Base-by-base conservation (phyloP, 53 echinoderm and acorn worm species). In the Luidia sarsii region DNA sequence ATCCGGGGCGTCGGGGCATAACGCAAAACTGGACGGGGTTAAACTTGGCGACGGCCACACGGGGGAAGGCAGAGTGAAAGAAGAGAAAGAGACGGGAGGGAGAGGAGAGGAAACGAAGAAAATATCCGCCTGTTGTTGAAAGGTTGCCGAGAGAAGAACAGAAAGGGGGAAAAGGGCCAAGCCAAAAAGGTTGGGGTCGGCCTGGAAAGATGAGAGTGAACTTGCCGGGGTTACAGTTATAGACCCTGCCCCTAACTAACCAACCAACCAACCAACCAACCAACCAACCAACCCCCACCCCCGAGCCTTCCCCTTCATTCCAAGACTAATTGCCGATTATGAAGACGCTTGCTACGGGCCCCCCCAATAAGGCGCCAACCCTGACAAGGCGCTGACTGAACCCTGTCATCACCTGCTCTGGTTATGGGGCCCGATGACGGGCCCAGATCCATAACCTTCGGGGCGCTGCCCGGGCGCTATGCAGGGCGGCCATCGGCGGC, bases 291-390 rank as follows among this genome's bases (percentile, higher is more conserved):
- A 35, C 39, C 37, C 30, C 23, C 61, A 32, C 75, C 75, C 72
- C 36, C 36, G 7, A n/a, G 32, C 67, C 45, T 39, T 57, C 65
- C 41, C 38, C 27, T 35, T 67, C 67, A 75, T 75, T 75, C 75
- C 75, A 60, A 29, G 75, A 61, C 75, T 75, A 75, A 75, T 75
- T 75, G 75, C 75, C 75, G 75, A 75, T 75, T 75, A 75, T 59
- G 75, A 75, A 59, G 75, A 60, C 75, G 75, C 55, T 75, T 59
- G 75, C 59, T 59, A 61, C 55, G 59, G 59, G 75, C 41, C 75
- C 75, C n/a, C 41, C 75, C 75, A 75, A 43, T 39, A 75, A 75
- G 75, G 75, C 75, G 75, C 75, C 75, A 75, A 30, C 27, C 41
- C 31, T 75, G 75, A 75, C 75, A 75, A 33, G 43, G 59, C 43